These are phyloP conservation scores for Halcyon smyrnensis DNA, from an alignment of 2,797 vertebrate genomes.

Conservation along the genomic window DNA sequence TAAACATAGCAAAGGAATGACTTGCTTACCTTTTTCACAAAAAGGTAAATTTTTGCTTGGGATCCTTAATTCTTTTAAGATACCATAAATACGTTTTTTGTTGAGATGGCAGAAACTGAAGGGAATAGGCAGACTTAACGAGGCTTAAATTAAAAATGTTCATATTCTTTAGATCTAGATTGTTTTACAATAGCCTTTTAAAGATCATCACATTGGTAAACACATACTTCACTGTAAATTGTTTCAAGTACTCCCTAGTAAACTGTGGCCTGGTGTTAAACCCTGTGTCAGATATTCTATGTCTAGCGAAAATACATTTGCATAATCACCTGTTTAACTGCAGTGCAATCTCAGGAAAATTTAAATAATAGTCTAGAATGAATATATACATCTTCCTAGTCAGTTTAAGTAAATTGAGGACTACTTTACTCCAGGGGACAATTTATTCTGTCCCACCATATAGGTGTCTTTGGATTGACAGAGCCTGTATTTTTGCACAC, in stretches of 20 bases:
- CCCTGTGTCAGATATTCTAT: neutral
- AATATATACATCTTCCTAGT: neutral
- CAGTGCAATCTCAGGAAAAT: slow-evolving; percentile 1
- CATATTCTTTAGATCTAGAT: neutral
- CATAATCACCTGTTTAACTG: slow-evolving; percentile 40
- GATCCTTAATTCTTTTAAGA: neutral
- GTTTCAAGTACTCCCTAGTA: neutral
- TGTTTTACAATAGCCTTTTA: slow-evolving; percentile 3
- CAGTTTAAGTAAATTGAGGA: slow-evolving; percentile 20
- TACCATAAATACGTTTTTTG: neutral
- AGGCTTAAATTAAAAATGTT: neutral
- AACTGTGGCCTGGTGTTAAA: neutral
- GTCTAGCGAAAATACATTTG: neutral
- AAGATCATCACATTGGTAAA: neutral
- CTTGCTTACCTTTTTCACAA: neutral
- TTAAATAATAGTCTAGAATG: slow-evolving; percentile 19
- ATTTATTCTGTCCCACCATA: slow-evolving; percentile 8
- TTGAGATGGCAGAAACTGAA: neutral
- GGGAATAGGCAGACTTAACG: neutral
- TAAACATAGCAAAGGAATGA: neutral
- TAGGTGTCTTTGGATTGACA: neutral
- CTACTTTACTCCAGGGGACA: neutral
- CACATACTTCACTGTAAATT: neutral
- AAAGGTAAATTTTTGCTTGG: neutral
- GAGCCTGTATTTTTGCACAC: neutral